These are phyloP conservation scores for Neelides sp. DNA, from an alignment of 1,140 invertebrate genomes.

Conservation along the genomic window DNA sequence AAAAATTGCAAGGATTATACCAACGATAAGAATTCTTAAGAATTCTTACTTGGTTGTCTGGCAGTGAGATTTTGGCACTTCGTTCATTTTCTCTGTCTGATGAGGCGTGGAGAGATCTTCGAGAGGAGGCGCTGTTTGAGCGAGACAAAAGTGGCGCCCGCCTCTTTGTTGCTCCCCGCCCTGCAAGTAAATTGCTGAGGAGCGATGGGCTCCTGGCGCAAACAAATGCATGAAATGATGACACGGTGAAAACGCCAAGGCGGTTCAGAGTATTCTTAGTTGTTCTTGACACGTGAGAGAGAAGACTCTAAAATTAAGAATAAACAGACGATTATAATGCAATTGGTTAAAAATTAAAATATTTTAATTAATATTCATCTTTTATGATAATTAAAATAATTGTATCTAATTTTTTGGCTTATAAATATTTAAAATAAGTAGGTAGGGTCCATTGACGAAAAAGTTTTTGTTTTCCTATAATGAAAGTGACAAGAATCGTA, in stretches of 20 bases:
- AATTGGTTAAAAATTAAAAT: too few species aligned
- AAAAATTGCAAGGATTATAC: too few species aligned
- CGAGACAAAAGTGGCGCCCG: slow-evolving; percentile 55
- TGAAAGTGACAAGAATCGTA: too few species aligned
- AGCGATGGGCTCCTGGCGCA: slow-evolving; percentile 84
- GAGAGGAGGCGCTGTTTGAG: slow-evolving; percentile 59
- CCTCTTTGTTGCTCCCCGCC: slow-evolving; percentile 44
- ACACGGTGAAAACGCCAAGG: slow-evolving; percentile 91
- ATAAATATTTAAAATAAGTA: too few species aligned
- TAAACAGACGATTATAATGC: slow-evolving; percentile 27
- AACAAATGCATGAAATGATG: slow-evolving; percentile 93
- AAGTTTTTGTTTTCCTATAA: too few species aligned
- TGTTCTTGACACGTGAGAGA: slow-evolving; percentile 85
- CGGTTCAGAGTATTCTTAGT: slow-evolving; percentile 90
- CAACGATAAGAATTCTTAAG: too few species aligned
- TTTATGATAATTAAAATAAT: too few species aligned
- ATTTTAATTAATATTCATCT: too few species aligned
- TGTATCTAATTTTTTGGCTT: too few species aligned
- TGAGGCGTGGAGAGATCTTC: slow-evolving; percentile 44
- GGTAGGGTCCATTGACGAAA: too few species aligned
- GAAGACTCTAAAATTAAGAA: slow-evolving; percentile 60
- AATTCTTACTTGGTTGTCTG: slow-evolving; percentile 60
- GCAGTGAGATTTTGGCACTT: slow-evolving; percentile 73
- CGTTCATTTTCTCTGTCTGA: slow-evolving; percentile 70
- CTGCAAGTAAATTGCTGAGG: slow-evolving; percentile 79